Evolutionary conservation across 2,888 invertebrate species (phyloP).

Genomic region (Xylophagus ater): DNA sequence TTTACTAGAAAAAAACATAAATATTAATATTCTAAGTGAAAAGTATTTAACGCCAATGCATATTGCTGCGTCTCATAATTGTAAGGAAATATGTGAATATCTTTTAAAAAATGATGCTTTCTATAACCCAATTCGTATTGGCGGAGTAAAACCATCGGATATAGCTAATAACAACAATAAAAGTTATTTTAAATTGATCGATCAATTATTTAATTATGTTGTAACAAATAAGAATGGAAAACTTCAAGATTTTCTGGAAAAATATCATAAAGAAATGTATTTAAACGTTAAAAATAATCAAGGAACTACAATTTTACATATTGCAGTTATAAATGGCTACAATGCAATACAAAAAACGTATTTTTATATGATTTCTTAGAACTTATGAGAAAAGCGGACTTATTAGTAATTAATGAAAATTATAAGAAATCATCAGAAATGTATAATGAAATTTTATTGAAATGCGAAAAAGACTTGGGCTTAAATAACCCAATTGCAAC

Average conservation of each 20-base stretch:
- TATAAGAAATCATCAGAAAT: not conserved
- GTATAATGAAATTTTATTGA: not conserved
- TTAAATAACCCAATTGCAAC: not conserved
- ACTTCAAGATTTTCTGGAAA: no score
- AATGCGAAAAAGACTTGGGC: not conserved
- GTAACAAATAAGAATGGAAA: not conserved
- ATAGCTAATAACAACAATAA: not conserved
- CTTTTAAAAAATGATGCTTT: not conserved
- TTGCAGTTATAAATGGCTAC: not conserved
- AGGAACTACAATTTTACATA: not conserved
- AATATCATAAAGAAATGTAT: not conserved
- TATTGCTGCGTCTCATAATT: not conserved
- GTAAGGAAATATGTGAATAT: not conserved
- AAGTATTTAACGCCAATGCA: not conserved
- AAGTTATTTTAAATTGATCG: not conserved
- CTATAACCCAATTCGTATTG: not conserved
- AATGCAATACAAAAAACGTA: not conserved
- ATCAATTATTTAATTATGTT: not conserved
- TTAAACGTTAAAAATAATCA: not conserved
- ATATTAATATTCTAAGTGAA: not conserved
- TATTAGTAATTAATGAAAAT: not conserved
- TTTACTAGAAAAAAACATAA: not conserved
- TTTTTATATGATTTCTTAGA: not conserved
- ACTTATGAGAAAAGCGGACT: not conserved
- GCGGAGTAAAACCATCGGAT: not conserved